These are phyloP conservation scores for Stylophora pistillata DNA, from an alignment of 64 coral and sea anemone genomes.

Conservation along the genomic window DNA sequence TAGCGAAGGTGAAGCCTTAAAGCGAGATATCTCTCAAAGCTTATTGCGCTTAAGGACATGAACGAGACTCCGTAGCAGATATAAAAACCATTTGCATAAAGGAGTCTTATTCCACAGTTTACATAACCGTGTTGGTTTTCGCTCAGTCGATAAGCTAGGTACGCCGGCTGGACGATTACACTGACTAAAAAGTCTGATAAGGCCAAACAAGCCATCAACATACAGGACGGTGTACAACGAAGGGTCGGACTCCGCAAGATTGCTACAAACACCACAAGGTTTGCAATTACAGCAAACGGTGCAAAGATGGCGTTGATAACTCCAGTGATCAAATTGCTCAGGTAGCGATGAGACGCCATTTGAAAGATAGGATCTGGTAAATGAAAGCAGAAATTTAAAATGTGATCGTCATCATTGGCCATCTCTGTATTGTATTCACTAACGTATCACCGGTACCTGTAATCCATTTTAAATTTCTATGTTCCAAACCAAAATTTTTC, in stretches of 20 bases:
- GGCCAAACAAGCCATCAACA: slow-evolving; percentile 66
- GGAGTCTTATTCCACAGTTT: slow-evolving; percentile 51
- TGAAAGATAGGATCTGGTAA: slow-evolving; percentile 19
- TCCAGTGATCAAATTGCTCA: slow-evolving; percentile 69
- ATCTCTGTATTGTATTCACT: neutral
- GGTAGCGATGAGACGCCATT: slow-evolving; percentile 3
- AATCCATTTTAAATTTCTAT: too few species aligned
- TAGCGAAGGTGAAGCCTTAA: slow-evolving; percentile 71
- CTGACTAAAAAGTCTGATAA: slow-evolving; percentile 64
- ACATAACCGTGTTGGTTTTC: slow-evolving; percentile 70
- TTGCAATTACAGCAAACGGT: slow-evolving; percentile 56
- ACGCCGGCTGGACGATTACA: slow-evolving; percentile 55
- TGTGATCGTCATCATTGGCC: neutral
- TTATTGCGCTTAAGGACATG: slow-evolving; percentile 80
- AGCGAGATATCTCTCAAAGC: slow-evolving; percentile 72
- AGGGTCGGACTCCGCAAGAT: slow-evolving; percentile 45
- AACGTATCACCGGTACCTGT: too few species aligned
- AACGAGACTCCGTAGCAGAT: slow-evolving; percentile 88
- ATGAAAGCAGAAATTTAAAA: neutral
- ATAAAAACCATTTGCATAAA: slow-evolving; percentile 82
- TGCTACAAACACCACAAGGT: slow-evolving; percentile 52
- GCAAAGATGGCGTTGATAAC: slow-evolving; percentile 67
- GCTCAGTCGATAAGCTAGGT: slow-evolving; percentile 51
- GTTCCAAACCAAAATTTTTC: too few species aligned
- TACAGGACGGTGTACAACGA: slow-evolving; percentile 49